phyloP scores from a whole-genome alignment of 1,140 invertebrate genomes.

The Heliothis virescens region DNA sequence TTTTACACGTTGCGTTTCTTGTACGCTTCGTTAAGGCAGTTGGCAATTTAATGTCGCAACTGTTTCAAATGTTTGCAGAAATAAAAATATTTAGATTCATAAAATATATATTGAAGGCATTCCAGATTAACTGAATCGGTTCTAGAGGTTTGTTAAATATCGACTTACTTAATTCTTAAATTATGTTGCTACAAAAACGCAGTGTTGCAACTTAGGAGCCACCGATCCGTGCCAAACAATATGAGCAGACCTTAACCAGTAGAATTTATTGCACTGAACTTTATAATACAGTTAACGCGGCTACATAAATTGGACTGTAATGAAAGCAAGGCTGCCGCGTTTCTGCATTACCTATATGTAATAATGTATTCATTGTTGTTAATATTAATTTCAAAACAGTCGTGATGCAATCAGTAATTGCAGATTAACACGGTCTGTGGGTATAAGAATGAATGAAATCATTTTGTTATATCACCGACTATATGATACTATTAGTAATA shows the following conservation, averaged over 20 bases:
- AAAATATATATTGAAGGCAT: background rate
- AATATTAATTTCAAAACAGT: constrained; percentile 48
- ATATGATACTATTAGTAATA: constrained; percentile 17
- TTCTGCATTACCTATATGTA: constrained; percentile 22
- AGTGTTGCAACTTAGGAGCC: constrained; percentile 21
- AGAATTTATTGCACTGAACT: constrained; percentile 56
- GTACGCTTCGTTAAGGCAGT: background rate
- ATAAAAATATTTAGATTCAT: background rate
- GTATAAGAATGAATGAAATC: constrained; percentile 29
- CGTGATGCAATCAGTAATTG: constrained; percentile 35
- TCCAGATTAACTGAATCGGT: background rate
- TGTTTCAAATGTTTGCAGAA: background rate
- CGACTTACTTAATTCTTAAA: background rate
- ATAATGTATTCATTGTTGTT: constrained; percentile 32
- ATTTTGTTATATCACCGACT: constrained; percentile 22
- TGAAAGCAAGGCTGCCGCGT: constrained; percentile 56
- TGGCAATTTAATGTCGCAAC: background rate
- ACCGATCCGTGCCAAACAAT: constrained; percentile 28
- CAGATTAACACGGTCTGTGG: constrained; percentile 22
- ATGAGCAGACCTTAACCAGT: constrained; percentile 46
- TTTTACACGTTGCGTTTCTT: constrained; percentile 17
- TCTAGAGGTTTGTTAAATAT: background rate
- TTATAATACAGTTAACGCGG: constrained; percentile 42
- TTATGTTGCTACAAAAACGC: background rate
- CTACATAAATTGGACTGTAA: constrained; percentile 49